phyloP scores from a whole-genome alignment of 2,797 vertebrate genomes.

The Rhabdophis nuchalis region DNA sequence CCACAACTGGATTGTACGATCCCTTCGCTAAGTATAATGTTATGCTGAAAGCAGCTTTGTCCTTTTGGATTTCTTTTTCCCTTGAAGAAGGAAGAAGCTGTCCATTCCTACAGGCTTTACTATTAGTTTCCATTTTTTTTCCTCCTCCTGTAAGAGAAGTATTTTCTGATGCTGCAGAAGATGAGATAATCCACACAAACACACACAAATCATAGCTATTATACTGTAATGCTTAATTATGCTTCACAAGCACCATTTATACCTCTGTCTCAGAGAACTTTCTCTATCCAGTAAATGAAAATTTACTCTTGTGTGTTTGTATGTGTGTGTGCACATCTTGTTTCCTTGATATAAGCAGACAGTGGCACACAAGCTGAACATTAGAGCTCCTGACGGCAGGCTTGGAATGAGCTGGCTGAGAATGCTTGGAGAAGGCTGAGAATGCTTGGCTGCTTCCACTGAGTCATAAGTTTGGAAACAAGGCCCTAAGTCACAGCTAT shows the following conservation, averaged over 20 bases:
- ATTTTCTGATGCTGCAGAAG: background rate
- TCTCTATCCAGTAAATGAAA: conserved; percentile 73
- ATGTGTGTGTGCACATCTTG: conserved; percentile 16
- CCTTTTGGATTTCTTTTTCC: background rate
- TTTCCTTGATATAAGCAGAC: conserved; percentile 72
- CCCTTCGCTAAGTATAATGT: background rate
- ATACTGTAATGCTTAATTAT: conserved; percentile 51
- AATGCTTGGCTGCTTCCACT: conserved; percentile 66
- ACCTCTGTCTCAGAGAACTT: conserved; percentile 63
- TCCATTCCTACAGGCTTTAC: background rate
- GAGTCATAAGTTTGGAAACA: conserved; percentile 79
- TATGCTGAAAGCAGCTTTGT: background rate
- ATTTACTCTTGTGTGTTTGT: conserved; percentile 30
- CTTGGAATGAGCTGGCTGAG: conserved; percentile 63
- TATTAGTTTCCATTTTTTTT: background rate
- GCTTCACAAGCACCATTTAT: conserved; percentile 45
- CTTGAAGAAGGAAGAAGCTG: background rate
- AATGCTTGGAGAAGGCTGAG: conserved; percentile 64
- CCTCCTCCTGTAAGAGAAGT: background rate
- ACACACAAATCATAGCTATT: background rate
- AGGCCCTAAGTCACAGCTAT: conserved; percentile 78
- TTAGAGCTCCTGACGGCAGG: conserved; percentile 72
- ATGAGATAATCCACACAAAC: background rate
- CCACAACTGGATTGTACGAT: background rate
- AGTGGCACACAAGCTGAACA: conserved; percentile 78